Evolutionary conservation across 2,797 vertebrate species (phyloP).

Genomic region (Sorex maritimensis): DNA sequence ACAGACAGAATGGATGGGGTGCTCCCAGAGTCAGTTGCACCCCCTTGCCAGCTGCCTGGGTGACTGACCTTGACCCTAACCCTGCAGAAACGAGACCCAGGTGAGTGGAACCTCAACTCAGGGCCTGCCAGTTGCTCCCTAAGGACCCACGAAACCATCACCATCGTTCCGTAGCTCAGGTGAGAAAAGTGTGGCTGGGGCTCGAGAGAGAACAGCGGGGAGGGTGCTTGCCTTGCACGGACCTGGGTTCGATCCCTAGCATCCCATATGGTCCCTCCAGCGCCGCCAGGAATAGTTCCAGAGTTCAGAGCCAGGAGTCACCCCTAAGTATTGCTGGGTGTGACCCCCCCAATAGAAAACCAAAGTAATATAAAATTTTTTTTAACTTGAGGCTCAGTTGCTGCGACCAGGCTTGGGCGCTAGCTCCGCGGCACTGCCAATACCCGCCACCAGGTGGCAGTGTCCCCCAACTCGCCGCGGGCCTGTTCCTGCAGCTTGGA

Average conservation of each 20-base stretch:
- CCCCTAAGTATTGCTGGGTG: neutral
- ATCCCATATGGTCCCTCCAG: too few species aligned
- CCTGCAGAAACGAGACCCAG: neutral
- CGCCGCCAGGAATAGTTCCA: too few species aligned
- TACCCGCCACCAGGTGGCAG: conserved; percentile 74
- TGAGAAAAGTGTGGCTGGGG: conserved; percentile 29
- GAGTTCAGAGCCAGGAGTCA: too few species aligned
- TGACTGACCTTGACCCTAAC: neutral
- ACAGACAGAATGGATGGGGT: too few species aligned
- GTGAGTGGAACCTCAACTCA: neutral
- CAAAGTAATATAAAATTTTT: too few species aligned
- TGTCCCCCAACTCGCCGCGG: conserved; percentile 30
- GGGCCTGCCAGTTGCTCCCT: neutral
- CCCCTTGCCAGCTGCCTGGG: neutral
- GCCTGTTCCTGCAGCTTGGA: neutral
- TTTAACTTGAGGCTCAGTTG: too few species aligned
- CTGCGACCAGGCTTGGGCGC: too few species aligned
- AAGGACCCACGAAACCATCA: neutral
- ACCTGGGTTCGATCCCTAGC: too few species aligned
- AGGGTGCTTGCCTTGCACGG: too few species aligned
- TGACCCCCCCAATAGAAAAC: neutral
- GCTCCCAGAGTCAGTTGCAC: too few species aligned
- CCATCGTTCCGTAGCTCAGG: neutral
- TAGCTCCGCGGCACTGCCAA: conserved; percentile 7
- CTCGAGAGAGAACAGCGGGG: neutral